Conservation (phyloP, 2,888 invertebrate species). For the Leptopilina drosophilae region DNA sequence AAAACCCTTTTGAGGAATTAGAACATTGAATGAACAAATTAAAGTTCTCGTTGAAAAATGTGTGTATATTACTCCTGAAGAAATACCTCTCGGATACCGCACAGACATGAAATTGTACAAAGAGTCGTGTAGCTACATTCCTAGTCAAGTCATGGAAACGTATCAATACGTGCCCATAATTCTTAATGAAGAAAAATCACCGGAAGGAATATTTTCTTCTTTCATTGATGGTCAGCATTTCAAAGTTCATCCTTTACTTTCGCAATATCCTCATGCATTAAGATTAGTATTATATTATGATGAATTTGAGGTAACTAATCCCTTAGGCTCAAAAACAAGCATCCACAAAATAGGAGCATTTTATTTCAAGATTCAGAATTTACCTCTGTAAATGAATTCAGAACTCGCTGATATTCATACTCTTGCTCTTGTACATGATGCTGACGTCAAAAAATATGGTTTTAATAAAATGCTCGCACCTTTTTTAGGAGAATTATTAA, state of each 20-base stretch:
- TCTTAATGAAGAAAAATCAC: too few species aligned
- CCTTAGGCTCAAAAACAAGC: conserved; percentile 48
- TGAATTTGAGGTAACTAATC: conserved; percentile 46
- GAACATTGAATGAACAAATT: too few species aligned
- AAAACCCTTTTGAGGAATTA: too few species aligned
- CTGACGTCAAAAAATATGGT: conserved; percentile 47
- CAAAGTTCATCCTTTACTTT: conserved; percentile 45
- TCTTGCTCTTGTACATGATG: conserved; percentile 36
- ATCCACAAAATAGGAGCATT: conserved; percentile 50
- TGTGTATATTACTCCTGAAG: too few species aligned
- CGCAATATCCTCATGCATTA: conserved; percentile 36
- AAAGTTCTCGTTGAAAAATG: too few species aligned
- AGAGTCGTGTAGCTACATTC: too few species aligned
- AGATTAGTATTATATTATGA: conserved; percentile 46
- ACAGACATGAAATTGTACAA: too few species aligned
- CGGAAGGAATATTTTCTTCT: conserved; percentile 41
- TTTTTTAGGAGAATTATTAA: conserved; percentile 50
- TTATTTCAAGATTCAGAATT: conserved; percentile 48
- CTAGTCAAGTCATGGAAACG: too few species aligned
- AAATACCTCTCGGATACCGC: too few species aligned
- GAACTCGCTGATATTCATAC: conserved; percentile 43
- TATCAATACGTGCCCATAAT: too few species aligned
- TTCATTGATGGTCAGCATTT: conserved; percentile 47
- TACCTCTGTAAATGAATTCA: conserved; percentile 47
- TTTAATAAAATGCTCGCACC: conserved; percentile 48